Conservation (phyloP, 2,888 invertebrate genomes). For the Caenorhabditis macrosperma region DNA sequence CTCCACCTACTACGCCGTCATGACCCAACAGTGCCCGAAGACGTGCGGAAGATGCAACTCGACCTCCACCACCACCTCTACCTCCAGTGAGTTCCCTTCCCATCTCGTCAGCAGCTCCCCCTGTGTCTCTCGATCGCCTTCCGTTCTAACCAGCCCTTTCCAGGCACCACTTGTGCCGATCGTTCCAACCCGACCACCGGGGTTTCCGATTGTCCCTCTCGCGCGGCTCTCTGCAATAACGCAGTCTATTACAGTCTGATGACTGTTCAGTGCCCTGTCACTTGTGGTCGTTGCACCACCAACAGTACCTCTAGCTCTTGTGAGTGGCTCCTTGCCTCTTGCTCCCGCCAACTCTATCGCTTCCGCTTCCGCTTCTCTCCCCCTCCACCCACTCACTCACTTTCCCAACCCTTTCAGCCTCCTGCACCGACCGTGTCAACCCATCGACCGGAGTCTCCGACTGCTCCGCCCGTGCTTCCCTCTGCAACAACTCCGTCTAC, state of each 20-base stretch:
- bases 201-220: constrained; percentile 43
- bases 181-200: constrained; percentile 51
- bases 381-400: not conserved
- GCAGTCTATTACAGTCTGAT: constrained; percentile 53
- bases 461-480: constrained; percentile 44
- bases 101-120: not conserved
- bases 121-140: not conserved
- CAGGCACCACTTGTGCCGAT: constrained; percentile 52
- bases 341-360: not conserved
- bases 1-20: constrained; percentile 49
- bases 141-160: constrained; percentile 16
- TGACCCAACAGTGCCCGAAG: constrained; percentile 58
- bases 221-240: constrained; percentile 52
- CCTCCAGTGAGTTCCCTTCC: constrained; percentile 26
- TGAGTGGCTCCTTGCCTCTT: constrained; percentile 33
- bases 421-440: constrained; percentile 54
- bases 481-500: constrained; percentile 60
- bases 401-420: constrained; percentile 17
- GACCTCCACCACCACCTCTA: constrained; percentile 34
- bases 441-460: constrained; percentile 57
- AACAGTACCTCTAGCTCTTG: constrained; percentile 30
- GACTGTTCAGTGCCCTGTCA: constrained; percentile 52
- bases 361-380: not conserved
- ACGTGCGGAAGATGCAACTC: constrained; percentile 61
- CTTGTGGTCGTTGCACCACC: constrained; percentile 44